Evolutionary conservation across 2,113 vertebrate species (phyloP).

Genomic region (Cettia cetti): DNA sequence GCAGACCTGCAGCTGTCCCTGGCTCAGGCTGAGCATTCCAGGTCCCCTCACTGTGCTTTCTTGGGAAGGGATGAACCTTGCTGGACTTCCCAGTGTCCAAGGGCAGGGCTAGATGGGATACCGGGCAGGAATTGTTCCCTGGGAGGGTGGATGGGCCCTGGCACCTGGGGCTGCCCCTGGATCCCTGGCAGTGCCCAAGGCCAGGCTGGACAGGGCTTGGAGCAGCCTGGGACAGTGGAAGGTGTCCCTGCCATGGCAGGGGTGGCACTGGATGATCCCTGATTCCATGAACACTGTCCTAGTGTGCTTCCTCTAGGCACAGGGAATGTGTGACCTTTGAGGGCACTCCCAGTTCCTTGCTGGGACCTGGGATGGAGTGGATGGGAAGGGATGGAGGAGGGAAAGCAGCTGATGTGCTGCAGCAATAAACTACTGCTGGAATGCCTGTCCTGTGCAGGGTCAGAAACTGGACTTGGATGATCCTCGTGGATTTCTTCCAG

Average conservation of each 20-base stretch:
- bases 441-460: background rate
- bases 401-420: background rate
- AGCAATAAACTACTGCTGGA: background rate
- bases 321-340: background rate
- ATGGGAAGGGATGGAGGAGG: background rate
- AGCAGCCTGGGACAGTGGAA: background rate
- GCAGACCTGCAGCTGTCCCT: background rate
- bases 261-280: background rate
- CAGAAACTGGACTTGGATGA: background rate
- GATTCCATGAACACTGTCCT: background rate
- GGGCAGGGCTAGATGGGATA: accelerated
- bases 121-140: background rate
- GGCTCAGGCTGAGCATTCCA: background rate
- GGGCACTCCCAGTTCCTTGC: background rate
- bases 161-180: background rate
- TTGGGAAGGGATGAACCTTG: background rate
- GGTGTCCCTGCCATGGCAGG: background rate
- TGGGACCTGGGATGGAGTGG: background rate
- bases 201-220: background rate
- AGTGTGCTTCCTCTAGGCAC: background rate
- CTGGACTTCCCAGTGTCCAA: accelerated
- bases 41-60: background rate
- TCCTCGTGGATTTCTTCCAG: background rate
- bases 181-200: background rate
- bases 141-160: background rate